Evolutionary conservation across 1,140 invertebrate species (phyloP).

Genomic region (Odontomachus brunneus): DNA sequence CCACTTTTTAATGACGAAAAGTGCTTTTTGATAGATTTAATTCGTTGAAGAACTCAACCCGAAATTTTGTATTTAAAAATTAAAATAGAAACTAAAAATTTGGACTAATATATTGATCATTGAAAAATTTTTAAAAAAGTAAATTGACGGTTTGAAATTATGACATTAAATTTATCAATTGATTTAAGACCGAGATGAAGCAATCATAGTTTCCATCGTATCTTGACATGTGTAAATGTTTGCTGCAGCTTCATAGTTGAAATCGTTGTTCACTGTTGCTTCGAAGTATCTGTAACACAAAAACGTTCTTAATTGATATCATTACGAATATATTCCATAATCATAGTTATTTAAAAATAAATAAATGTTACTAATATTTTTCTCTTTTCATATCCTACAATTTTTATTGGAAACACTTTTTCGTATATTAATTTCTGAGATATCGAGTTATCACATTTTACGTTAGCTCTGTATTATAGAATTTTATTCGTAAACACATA

Average conservation of each 20-base stretch:
- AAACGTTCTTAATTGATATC: neutral
- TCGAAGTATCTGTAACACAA: constrained; percentile 79
- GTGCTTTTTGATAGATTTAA: neutral
- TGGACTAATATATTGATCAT: neutral
- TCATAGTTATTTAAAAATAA: neutral
- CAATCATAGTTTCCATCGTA: constrained; percentile 54
- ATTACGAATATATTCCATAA: neutral
- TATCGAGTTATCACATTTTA: too few relatives aligned
- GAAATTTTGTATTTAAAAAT: constrained; percentile 10
- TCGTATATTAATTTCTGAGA: too few relatives aligned
- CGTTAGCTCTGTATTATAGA: too few relatives aligned
- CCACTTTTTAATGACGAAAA: neutral
- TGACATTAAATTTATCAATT: constrained; percentile 16
- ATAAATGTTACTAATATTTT: too few relatives aligned
- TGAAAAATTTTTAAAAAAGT: constrained; percentile 8
- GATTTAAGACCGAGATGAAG: constrained; percentile 28
- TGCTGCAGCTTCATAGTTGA: constrained; percentile 59
- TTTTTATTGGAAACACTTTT: too few relatives aligned
- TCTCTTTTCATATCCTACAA: too few relatives aligned
- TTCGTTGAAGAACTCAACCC: neutral
- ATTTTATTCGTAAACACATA: too few relatives aligned
- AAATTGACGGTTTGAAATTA: constrained; percentile 13
- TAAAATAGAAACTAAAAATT: neutral
- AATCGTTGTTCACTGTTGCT: constrained; percentile 37
- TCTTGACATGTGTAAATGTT: constrained; percentile 67